phyloP scores from a whole-genome alignment of 1,140 invertebrate genomes.

The Polypedilum vanderplanki region DNA sequence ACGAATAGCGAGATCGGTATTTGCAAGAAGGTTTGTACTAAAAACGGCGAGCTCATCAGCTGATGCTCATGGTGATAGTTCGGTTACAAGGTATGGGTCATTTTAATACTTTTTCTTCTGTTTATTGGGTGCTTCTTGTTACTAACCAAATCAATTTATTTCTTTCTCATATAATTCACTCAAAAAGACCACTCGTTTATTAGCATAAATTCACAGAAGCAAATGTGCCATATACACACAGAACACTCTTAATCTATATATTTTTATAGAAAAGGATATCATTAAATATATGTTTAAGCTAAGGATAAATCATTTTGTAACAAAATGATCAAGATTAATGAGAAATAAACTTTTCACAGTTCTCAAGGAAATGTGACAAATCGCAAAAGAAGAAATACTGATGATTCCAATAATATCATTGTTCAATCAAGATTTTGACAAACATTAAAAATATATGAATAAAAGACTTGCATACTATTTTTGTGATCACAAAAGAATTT shows the following conservation, averaged over 20 bases:
- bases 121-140: not conserved
- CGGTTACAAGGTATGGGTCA: not conserved
- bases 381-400: no score
- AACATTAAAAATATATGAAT: no score
- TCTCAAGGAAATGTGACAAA: no score
- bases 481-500: no score
- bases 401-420: no score
- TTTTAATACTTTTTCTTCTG: not conserved
- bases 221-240: conserved; percentile 11
- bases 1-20: not conserved
- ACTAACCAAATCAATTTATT: not conserved
- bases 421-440: no score
- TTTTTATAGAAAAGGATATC: no score
- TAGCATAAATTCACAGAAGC: not conserved
- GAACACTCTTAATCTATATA: not conserved
- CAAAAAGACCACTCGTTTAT: conserved; percentile 7
- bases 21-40: not conserved
- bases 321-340: no score
- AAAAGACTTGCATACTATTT: no score
- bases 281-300: no score
- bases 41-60: not conserved
- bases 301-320: no score
- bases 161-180: not conserved
- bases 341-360: no score
- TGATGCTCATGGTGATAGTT: not conserved